A percentile compares a stretch with the other conserved stretches of the same genome.
phyloP scores from a whole-genome alignment of 1,140 invertebrate genomes.

The Sycobia sp. region DNA sequence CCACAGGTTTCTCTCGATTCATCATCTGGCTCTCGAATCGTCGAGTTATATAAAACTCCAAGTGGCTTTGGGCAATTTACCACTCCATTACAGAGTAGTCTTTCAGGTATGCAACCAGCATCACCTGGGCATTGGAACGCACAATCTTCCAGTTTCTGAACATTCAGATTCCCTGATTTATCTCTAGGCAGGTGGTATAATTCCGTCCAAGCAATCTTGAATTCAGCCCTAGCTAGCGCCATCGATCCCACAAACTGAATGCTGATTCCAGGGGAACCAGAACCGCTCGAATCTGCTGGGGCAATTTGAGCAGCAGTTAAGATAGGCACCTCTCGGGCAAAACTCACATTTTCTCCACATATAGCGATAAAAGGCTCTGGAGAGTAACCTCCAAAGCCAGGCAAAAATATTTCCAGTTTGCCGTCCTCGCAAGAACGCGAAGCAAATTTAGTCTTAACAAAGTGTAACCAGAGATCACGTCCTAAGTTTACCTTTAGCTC shows the following conservation, averaged over 20 bases:
- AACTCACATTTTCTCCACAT: conserved; percentile 81
- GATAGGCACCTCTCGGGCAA: conserved; percentile 77
- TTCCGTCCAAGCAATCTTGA: conserved; percentile 88
- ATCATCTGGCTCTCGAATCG: conserved; percentile 49
- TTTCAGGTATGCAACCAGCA: conserved; percentile 78
- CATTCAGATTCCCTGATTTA: conserved; percentile 77
- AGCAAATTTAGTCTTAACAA: conserved; percentile 84
- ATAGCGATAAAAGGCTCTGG: conserved; percentile 75
- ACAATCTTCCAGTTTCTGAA: conserved; percentile 70
- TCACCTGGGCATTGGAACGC: conserved; percentile 86
- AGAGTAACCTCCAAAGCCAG: conserved; percentile 55
- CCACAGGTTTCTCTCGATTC: conserved; percentile 54
- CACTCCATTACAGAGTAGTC: conserved; percentile 84
- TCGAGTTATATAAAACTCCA: conserved; percentile 46
- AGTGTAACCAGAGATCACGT: conserved; percentile 82
- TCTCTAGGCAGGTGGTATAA: conserved; percentile 84
- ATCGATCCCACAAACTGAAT: conserved; percentile 75
- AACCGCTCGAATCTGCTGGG: conserved; percentile 66
- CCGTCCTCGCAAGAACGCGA: conserved; percentile 81
- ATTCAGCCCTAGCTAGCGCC: conserved; percentile 78
- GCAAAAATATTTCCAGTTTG: conserved; percentile 80
- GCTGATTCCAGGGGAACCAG: conserved; percentile 61
- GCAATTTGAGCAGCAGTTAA: conserved; percentile 67
- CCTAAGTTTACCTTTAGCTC: conserved; percentile 80
- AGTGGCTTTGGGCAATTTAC: conserved; percentile 79